phyloP scores from a whole-genome alignment of 2,113 vertebrate species.

The Cebidichthys violaceus region DNA sequence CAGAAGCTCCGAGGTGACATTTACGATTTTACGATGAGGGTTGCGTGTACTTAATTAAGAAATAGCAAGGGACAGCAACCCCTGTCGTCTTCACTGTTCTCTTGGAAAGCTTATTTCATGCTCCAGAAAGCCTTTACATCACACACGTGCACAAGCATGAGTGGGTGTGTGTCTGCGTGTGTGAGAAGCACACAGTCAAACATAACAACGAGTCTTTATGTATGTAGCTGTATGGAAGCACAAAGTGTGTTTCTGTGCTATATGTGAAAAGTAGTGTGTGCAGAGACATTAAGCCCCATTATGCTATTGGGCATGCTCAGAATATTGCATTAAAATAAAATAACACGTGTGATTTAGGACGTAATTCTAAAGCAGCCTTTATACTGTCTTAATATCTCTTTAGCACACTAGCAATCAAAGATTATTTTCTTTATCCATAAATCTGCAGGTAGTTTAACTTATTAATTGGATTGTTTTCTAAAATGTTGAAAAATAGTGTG shows the following conservation, averaged over 20 bases:
- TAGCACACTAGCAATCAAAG: background rate
- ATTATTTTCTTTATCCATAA: background rate
- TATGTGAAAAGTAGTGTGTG: background rate
- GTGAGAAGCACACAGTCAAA: constrained; percentile 23
- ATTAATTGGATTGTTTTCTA: background rate
- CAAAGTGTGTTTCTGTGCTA: background rate
- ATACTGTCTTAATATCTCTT: background rate
- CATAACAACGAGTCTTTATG: constrained; percentile 32
- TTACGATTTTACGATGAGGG: constrained; percentile 69
- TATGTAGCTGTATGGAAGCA: background rate
- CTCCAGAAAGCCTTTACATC: constrained; percentile 66
- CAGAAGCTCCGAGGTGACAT: constrained; percentile 66
- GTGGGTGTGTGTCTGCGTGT: constrained; percentile 13
- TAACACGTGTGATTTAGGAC: background rate
- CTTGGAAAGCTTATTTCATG: constrained; percentile 82
- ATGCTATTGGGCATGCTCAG: background rate
- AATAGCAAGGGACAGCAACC: constrained; percentile 74
- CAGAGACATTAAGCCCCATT: background rate
- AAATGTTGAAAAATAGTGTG: background rate
- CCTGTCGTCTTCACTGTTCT: constrained; percentile 60
- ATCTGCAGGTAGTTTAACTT: background rate
- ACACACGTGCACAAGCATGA: constrained; percentile 9
- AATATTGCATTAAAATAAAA: too few relatives aligned
- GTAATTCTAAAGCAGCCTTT: background rate
- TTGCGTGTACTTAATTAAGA: constrained; percentile 79